phyloP scores from a whole-genome alignment of 2,888 invertebrate genomes.

The Mimumesa dahlbomi region DNA sequence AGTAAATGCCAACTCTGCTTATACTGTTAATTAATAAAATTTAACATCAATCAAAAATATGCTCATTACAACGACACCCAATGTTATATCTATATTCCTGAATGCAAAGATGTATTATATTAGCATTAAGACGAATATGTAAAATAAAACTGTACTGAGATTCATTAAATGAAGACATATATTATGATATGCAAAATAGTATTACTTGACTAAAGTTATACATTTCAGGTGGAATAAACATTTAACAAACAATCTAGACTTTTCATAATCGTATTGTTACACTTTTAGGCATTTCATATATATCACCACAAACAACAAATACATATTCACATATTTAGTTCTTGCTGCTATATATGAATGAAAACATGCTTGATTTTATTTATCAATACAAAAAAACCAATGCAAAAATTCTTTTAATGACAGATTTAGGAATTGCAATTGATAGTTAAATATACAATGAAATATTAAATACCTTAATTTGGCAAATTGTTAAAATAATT shows the following conservation, averaged over 20 bases:
- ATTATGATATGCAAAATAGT: constrained; percentile 16
- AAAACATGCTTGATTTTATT: no score
- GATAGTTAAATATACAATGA: constrained; percentile 16
- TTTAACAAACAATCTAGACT: constrained; percentile 20
- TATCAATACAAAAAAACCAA: no score
- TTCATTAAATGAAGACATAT: constrained; percentile 28
- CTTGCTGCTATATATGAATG: no score
- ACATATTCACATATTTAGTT: no score
- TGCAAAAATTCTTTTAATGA: no score
- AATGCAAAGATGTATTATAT: constrained; percentile 33
- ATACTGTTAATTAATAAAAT: constrained; percentile 35
- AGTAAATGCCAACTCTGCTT: constrained; percentile 24
- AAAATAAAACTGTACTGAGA: constrained; percentile 37
- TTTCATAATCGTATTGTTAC: constrained; percentile 33
- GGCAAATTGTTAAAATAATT: constrained; percentile 85
- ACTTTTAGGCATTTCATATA: constrained; percentile 20
- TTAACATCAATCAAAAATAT: constrained; percentile 23
- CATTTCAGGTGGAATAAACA: constrained; percentile 17
- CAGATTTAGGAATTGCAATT: no score
- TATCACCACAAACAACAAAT: no score
- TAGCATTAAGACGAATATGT: constrained; percentile 31
- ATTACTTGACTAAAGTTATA: constrained; percentile 29
- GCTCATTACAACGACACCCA: constrained; percentile 31
- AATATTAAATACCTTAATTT: constrained; percentile 45
- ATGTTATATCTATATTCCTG: constrained; percentile 42